phyloP scores from a whole-genome alignment of 2,888 invertebrate species.

The Polyommatus icarus region DNA sequence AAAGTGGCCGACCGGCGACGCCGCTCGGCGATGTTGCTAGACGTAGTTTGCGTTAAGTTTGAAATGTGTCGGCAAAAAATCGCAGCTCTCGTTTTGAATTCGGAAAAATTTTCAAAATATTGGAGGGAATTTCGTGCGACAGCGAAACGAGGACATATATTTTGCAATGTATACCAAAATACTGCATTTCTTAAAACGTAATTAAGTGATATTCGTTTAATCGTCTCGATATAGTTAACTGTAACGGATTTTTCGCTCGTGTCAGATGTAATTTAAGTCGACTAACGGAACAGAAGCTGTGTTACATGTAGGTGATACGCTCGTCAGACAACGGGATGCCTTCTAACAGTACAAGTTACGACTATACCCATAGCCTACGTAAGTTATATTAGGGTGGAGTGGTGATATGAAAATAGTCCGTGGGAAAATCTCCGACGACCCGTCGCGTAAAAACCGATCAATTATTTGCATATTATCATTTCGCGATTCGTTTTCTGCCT shows the following conservation, averaged over 20 bases:
- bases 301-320: constrained; percentile 73
- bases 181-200: constrained; percentile 75
- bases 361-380: constrained; percentile 76
- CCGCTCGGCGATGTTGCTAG: constrained; percentile 55
- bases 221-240: constrained; percentile 51
- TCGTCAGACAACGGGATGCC: constrained; percentile 75
- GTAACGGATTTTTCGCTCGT: constrained; percentile 63
- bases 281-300: constrained; percentile 65
- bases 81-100: constrained; percentile 47
- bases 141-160: constrained; percentile 65
- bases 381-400: constrained; percentile 59
- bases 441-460: neutral
- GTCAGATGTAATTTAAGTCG: constrained; percentile 60
- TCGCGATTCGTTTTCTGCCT: constrained; percentile 39
- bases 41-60: constrained; percentile 71
- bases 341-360: constrained; percentile 48
- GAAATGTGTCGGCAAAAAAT: constrained; percentile 72
- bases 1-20: neutral
- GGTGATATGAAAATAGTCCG: constrained; percentile 44
- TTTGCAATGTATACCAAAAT: constrained; percentile 80
- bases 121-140: constrained; percentile 47
- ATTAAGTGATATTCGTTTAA: constrained; percentile 57
- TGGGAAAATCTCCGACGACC: neutral
- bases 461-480: constrained; percentile 41
- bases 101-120: constrained; percentile 40